phyloP scores from a whole-genome alignment of 2,113 vertebrate genomes.

The Stomatorhinus ivindoensis region DNA sequence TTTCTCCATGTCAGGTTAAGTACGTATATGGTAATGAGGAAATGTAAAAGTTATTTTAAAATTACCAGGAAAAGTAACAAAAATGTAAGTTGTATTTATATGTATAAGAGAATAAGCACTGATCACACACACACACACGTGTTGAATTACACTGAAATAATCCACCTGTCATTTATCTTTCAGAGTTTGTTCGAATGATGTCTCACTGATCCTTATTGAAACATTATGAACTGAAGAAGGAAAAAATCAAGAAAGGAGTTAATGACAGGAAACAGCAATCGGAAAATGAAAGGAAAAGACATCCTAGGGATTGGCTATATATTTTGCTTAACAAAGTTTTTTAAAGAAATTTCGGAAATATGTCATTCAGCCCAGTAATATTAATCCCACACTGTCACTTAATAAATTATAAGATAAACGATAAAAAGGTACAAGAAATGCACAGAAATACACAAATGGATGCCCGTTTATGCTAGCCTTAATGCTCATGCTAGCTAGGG shows the following conservation, averaged over 20 bases:
- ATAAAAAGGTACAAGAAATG: neutral
- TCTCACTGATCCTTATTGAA: constrained; percentile 50
- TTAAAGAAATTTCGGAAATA: neutral
- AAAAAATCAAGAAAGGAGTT: neutral
- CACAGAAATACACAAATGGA: neutral
- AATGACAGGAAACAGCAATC: neutral
- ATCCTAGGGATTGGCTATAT: neutral
- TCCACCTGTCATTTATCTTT: constrained; percentile 6
- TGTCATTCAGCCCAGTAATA: neutral
- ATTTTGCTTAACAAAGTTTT: neutral
- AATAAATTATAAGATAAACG: neutral
- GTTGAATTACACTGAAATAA: neutral
- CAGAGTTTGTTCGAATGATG: constrained; percentile 72
- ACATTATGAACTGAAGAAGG: neutral
- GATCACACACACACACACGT: neutral
- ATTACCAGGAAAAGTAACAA: neutral
- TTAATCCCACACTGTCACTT: neutral
- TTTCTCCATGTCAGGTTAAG: neutral
- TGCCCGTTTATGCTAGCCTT: neutral
- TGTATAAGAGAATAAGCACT: neutral
- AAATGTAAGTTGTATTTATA: neutral
- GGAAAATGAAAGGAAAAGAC: neutral
- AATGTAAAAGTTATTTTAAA: neutral
- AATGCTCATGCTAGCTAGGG: neutral
- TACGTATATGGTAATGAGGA: neutral